These are phyloP conservation scores for Petrolisthes cinctipes DNA, from an alignment of 2,888 invertebrate species.

Conservation along the genomic window DNA sequence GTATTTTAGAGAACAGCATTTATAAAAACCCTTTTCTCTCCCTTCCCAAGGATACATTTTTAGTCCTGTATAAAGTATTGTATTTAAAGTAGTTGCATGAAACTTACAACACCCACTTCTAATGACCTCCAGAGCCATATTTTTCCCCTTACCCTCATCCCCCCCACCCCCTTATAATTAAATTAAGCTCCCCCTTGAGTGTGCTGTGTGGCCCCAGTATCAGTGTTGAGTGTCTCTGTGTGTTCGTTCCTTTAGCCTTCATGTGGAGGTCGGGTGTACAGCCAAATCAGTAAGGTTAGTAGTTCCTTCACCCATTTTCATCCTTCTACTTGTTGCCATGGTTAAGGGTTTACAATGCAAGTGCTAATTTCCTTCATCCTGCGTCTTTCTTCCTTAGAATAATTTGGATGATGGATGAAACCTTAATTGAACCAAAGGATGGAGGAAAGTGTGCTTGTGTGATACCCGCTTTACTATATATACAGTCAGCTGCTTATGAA, in stretches of 20 bases:
- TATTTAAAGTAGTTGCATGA: slow-evolving; percentile 39
- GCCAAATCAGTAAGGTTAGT: slow-evolving; percentile 65
- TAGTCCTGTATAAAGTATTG: slow-evolving; percentile 8
- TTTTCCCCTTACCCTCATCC: slow-evolving; percentile 9
- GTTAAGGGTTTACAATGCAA: not conserved
- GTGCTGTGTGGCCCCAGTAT: slow-evolving; percentile 51
- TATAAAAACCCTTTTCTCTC: slow-evolving; percentile 9
- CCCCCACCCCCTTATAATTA: slow-evolving; percentile 14
- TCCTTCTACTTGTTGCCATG: slow-evolving; percentile 21
- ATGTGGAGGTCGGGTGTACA: slow-evolving; percentile 63
- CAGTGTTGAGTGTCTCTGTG: slow-evolving; percentile 60
- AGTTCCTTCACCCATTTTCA: slow-evolving; percentile 32
- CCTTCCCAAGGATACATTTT: slow-evolving; percentile 2
- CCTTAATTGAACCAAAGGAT: not conserved
- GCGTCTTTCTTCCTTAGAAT: not conserved
- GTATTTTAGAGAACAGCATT: slow-evolving; percentile 14
- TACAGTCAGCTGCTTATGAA: not conserved
- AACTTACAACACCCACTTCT: not conserved
- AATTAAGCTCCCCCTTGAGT: slow-evolving; percentile 51
- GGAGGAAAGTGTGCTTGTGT: not conserved
- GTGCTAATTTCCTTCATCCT: too few species aligned
- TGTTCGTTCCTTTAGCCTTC: slow-evolving; percentile 57
- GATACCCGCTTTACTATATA: not conserved
- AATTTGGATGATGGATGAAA: slow-evolving; percentile 10
- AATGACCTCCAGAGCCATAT: not conserved